Conservation (phyloP, 2,797 vertebrate genomes). For the Enteromius treurensis region DNA sequence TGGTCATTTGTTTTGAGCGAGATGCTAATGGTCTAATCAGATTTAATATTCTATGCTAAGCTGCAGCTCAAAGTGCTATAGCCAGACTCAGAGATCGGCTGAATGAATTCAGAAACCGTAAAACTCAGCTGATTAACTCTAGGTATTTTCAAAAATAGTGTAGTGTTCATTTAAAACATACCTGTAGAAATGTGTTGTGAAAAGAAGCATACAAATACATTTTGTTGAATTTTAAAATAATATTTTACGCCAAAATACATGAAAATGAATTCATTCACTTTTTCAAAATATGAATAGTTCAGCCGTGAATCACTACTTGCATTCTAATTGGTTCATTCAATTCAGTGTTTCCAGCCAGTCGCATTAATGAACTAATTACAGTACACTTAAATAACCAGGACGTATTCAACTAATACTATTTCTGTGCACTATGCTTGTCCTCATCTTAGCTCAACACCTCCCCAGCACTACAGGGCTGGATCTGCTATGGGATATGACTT, state of each 20-base stretch:
- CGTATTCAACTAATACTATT: background rate
- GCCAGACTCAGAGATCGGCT: too few relatives aligned
- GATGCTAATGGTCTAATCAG: too few relatives aligned
- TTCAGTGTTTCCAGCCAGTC: background rate
- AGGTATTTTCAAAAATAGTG: too few relatives aligned
- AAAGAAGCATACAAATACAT: background rate
- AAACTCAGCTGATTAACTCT: too few relatives aligned
- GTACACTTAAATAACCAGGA: background rate
- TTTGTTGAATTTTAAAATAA: background rate
- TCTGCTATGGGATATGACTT: background rate
- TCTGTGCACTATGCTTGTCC: background rate
- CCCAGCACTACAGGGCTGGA: background rate
- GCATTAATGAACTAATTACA: background rate
- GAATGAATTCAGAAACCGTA: too few relatives aligned
- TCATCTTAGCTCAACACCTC: background rate
- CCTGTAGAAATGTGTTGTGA: background rate
- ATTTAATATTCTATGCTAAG: too few relatives aligned
- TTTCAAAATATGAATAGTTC: background rate
- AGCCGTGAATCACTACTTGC: background rate
- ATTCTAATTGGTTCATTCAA: background rate
- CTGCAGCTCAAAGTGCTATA: too few relatives aligned
- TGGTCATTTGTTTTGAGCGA: too few relatives aligned
- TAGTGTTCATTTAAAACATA: too few relatives aligned
- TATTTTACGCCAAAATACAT: background rate
- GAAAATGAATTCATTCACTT: background rate